phyloP scores from a whole-genome alignment of 2,797 vertebrate species.

The Synaphobranchus kaupii region DNA sequence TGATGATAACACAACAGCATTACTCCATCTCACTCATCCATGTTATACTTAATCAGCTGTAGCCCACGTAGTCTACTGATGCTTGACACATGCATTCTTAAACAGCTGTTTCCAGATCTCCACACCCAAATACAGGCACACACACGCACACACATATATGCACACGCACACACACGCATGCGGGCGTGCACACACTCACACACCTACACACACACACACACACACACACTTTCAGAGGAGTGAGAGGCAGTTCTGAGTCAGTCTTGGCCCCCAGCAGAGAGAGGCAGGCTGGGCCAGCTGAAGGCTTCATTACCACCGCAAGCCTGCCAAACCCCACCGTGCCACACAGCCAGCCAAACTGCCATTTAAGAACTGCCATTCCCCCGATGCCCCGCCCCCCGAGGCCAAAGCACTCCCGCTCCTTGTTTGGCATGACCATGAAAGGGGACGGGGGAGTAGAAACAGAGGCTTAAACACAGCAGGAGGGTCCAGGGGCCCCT shows the following conservation, averaged over 20 bases:
- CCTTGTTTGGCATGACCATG: conserved; percentile 34
- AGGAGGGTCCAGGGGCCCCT: conserved; percentile 27
- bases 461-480: conserved; percentile 21
- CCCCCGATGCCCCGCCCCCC: conserved; percentile 33
- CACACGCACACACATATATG: not conserved
- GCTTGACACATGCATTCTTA: not conserved
- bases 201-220: not conserved
- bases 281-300: conserved; percentile 49
- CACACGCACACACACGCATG: not conserved
- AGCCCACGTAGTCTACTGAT: not conserved
- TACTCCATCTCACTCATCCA: not conserved
- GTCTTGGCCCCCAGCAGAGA: conserved; percentile 43
- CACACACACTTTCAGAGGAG: conserved; percentile 11
- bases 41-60: not conserved
- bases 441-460: conserved; percentile 14
- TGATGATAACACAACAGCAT: not conserved
- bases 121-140: not conserved
- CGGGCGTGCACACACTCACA: not conserved
- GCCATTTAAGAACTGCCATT: conserved; percentile 49
- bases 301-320: conserved; percentile 60
- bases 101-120: not conserved
- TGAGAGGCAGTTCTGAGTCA: conserved; percentile 24
- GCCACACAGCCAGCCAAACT: conserved; percentile 45
- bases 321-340: conserved; percentile 54
- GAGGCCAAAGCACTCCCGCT: conserved; percentile 28